A percentile compares a stretch with the other conserved stretches of the same genome.
phyloP scores from a whole-genome alignment of 2,113 vertebrate species.

The Noturus placidus region DNA sequence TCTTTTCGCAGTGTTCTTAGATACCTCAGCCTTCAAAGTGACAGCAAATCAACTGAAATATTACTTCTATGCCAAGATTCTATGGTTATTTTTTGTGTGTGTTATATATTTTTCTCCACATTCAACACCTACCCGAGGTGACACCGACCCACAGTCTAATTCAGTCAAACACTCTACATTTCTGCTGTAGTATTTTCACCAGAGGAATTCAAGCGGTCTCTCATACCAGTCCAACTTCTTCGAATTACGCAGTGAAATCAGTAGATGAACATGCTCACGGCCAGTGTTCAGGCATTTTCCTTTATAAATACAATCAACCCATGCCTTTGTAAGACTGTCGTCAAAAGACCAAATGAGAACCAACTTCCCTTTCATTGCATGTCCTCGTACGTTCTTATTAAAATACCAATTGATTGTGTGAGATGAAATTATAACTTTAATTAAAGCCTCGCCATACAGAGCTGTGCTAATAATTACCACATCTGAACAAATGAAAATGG shows the following conservation, averaged over 20 bases:
- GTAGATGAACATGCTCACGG: slow-evolving; percentile 22
- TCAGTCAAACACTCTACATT: neutral
- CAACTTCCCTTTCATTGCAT: slow-evolving; percentile 47
- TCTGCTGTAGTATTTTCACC: neutral
- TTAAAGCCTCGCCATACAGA: slow-evolving; percentile 60
- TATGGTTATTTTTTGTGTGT: neutral
- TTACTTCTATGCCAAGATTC: neutral
- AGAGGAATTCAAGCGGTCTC: neutral
- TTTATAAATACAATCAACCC: slow-evolving; percentile 51
- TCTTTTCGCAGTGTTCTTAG: too few species aligned
- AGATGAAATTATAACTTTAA: slow-evolving; percentile 64
- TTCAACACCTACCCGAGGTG: neutral
- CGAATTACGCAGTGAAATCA: neutral
- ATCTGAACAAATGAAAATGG: slow-evolving; percentile 62
- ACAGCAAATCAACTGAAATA: neutral
- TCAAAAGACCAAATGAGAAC: slow-evolving; percentile 51
- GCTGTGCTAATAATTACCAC: slow-evolving; percentile 55
- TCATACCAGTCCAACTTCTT: neutral
- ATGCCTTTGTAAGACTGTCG: slow-evolving; percentile 32
- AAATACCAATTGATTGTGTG: slow-evolving; percentile 59
- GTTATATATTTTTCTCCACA: neutral
- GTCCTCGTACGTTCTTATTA: slow-evolving; percentile 50
- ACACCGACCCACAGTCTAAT: neutral
- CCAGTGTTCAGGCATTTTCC: slow-evolving; percentile 26
- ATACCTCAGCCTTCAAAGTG: neutral